These are phyloP conservation scores for Aleiodes leptofemur DNA, from an alignment of 2,888 invertebrate genomes.

Conservation along the genomic window DNA sequence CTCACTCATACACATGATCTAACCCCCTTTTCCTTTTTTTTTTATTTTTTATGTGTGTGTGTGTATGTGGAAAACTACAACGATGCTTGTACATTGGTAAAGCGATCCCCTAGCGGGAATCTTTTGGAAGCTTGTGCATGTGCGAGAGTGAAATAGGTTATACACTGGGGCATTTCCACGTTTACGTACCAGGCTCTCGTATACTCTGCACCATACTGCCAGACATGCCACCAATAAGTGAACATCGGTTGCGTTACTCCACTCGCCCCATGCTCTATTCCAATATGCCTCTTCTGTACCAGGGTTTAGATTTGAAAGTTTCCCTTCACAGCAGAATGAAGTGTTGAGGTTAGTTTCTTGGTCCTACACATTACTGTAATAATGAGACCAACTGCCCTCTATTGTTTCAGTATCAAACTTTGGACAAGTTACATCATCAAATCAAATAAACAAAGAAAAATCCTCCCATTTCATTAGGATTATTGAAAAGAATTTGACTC, in stretches of 20 bases:
- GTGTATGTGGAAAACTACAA: conserved; percentile 14
- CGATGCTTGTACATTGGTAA: conserved; percentile 49
- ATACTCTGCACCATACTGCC: conserved; percentile 70
- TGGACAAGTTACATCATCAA: no score
- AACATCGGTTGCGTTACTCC: conserved; percentile 72
- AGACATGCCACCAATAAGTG: conserved; percentile 75
- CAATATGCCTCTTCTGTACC: conserved; percentile 13
- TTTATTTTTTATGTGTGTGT: no score
- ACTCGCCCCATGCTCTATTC: conserved; percentile 51
- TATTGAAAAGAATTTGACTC: not conserved
- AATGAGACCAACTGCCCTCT: no score
- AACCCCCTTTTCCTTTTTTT: conserved; percentile 47
- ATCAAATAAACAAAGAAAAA: no score
- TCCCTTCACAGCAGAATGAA: not conserved
- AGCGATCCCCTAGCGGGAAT: conserved; percentile 40
- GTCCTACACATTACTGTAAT: not conserved
- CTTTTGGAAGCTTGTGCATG: conserved; percentile 43
- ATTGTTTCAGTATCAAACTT: no score
- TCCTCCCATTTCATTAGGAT: not conserved
- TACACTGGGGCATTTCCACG: not conserved
- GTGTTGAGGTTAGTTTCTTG: conserved; percentile 8
- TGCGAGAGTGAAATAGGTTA: conserved; percentile 51
- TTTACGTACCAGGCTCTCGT: conserved; percentile 5
- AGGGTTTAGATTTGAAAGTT: not conserved
- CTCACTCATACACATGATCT: conserved; percentile 50